Conservation (phyloP, 1,140 invertebrate species). For the Dendrolimus punctatus region DNA sequence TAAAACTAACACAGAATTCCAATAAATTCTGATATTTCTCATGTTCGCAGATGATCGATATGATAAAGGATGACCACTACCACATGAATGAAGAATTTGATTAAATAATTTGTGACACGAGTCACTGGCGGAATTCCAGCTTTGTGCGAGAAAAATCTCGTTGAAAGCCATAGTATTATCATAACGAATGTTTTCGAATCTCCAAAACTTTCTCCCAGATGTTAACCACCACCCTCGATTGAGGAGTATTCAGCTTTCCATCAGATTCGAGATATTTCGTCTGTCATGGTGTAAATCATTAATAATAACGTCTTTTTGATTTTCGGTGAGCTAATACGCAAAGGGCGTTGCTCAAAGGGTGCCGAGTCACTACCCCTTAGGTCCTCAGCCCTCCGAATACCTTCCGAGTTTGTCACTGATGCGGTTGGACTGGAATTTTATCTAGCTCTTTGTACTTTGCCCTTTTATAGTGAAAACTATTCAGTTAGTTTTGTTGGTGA, state of each 20-base stretch:
- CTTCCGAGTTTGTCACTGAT: slow-evolving; percentile 63
- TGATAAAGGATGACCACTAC: too few species aligned
- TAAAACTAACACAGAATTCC: too few species aligned
- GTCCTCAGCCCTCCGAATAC: slow-evolving; percentile 51
- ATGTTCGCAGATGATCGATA: too few species aligned
- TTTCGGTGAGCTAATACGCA: slow-evolving; percentile 65
- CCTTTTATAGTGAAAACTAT: slow-evolving; percentile 63
- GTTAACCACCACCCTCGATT: slow-evolving; percentile 38
- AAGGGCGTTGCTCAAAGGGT: slow-evolving; percentile 50
- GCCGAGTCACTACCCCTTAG: slow-evolving; percentile 40
- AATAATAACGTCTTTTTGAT: slow-evolving; percentile 69
- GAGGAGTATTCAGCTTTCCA: slow-evolving; percentile 49
- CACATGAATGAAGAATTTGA: too few species aligned
- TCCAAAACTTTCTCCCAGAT: too few species aligned
- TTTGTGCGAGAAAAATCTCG: too few species aligned
- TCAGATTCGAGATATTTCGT: slow-evolving; percentile 53
- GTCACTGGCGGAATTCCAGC: too few species aligned
- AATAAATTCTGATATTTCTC: too few species aligned
- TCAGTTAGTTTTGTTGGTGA: slow-evolving; percentile 52
- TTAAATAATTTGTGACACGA: too few species aligned
- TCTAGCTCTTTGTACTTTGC: slow-evolving; percentile 65
- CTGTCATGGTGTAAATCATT: slow-evolving; percentile 65
- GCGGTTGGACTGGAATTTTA: slow-evolving; percentile 66
- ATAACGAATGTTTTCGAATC: too few species aligned
- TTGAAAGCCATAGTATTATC: too few species aligned